These are phyloP conservation scores for Ladona fulva DNA, from an alignment of 1,140 invertebrate species.

Conservation along the genomic window DNA sequence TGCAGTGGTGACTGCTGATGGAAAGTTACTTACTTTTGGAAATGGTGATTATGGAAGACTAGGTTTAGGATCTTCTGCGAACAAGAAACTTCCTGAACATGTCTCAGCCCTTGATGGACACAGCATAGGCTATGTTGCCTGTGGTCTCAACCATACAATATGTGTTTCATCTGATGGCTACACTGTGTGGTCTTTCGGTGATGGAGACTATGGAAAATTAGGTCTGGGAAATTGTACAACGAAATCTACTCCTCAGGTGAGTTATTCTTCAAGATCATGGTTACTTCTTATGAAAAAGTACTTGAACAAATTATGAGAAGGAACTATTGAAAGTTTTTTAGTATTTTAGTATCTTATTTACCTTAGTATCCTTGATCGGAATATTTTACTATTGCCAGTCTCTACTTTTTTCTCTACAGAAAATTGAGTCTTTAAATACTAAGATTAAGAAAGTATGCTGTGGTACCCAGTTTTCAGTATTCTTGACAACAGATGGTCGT, in stretches of 20 bases:
- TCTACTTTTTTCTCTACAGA: slow-evolving; percentile 29
- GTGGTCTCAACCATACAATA: slow-evolving; percentile 55
- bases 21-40: slow-evolving; percentile 57
- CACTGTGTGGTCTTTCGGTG: slow-evolving; percentile 57
- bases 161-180: slow-evolving; percentile 48
- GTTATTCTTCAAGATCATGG: background rate
- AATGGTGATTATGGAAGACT: slow-evolving; percentile 57
- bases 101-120: slow-evolving; percentile 41
- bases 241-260: slow-evolving; percentile 42
- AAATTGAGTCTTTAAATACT: slow-evolving; percentile 46
- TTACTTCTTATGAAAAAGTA: no score
- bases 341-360: no score
- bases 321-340: no score
- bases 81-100: slow-evolving; percentile 52
- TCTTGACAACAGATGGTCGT: slow-evolving; percentile 48
- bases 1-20: slow-evolving; percentile 54
- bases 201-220: slow-evolving; percentile 57
- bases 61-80: slow-evolving; percentile 48
- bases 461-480: slow-evolving; percentile 55
- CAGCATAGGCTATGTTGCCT: slow-evolving; percentile 44
- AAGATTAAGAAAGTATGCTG: slow-evolving; percentile 52
- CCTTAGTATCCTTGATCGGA: no score
- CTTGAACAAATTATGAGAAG: no score
- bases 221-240: slow-evolving; percentile 48
- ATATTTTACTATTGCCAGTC: no score